A percentile compares a stretch with the other conserved stretches of the same genome.
phyloP scores from a whole-genome alignment of 2,888 invertebrate genomes.

The Choristoneura rosaceana region DNA sequence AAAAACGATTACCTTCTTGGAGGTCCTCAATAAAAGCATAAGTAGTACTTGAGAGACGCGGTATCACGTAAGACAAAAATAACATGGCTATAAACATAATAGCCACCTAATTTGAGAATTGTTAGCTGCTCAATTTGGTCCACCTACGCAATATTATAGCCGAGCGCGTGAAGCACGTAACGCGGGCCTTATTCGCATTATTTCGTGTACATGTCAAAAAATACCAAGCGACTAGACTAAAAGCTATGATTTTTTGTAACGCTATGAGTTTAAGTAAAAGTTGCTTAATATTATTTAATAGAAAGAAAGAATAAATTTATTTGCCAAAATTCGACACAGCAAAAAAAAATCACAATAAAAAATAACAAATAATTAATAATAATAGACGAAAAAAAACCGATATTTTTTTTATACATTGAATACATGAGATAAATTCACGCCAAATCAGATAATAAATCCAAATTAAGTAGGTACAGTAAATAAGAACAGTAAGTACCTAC shows the following conservation, averaged over 20 bases:
- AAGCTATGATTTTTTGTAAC: background rate
- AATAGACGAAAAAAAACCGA: too few species aligned
- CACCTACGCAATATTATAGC: slow-evolving; percentile 31
- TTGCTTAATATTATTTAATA: background rate
- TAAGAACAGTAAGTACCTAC: background rate
- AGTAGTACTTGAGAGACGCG: slow-evolving; percentile 6
- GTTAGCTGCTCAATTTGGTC: slow-evolving; percentile 34
- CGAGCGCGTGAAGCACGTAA: slow-evolving; percentile 43
- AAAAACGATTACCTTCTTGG: background rate
- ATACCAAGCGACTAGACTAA: slow-evolving; percentile 1
- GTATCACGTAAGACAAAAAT: slow-evolving; percentile 50
- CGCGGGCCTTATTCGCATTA: slow-evolving; percentile 57
- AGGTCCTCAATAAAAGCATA: slow-evolving; percentile 19
- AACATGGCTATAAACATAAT: slow-evolving; percentile 49
- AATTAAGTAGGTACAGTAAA: background rate
- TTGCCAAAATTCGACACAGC: too few species aligned
- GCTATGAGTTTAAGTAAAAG: background rate
- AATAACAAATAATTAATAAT: too few species aligned
- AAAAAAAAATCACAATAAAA: too few species aligned
- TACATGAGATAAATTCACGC: too few species aligned
- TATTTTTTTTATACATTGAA: too few species aligned
- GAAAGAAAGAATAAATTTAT: too few species aligned
- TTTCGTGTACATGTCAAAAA: background rate
- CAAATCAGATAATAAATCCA: background rate
- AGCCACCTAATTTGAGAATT: slow-evolving; percentile 39